Conservation (phyloP, 2,797 vertebrate species). For the Darevskia mixta region DNA sequence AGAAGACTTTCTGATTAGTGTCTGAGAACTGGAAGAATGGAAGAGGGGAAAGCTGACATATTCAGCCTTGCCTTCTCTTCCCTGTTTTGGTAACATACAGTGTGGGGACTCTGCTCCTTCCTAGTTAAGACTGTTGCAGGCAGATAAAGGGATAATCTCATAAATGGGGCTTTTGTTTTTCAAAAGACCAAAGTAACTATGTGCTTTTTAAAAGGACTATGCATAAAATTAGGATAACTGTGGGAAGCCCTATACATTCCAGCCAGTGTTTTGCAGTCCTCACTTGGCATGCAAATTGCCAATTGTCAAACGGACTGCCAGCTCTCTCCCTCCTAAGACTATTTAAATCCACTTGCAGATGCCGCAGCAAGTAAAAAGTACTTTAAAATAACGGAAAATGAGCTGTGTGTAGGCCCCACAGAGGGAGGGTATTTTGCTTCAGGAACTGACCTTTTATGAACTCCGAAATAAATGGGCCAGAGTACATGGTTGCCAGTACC, state of each 20-base stretch:
- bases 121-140: conserved; percentile 42
- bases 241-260: conserved; percentile 17
- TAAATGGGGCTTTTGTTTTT: conserved; percentile 38
- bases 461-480: neutral
- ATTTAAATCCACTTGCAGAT: neutral
- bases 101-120: neutral
- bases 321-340: neutral
- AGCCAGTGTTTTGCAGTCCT: neutral
- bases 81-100: neutral
- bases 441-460: neutral
- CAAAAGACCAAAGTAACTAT: conserved; percentile 32
- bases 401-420: neutral
- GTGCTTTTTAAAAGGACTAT: conserved; percentile 9
- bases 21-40: neutral
- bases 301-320: fast-evolving
- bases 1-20: neutral
- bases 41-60: neutral
- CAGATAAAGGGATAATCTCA: conserved; percentile 70
- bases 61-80: neutral
- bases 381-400: neutral
- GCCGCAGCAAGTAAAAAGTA: neutral
- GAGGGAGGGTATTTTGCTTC: neutral
- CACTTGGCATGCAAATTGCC: neutral
- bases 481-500: neutral
- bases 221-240: conserved; percentile 24